Base-by-base conservation (phyloP, 2,113 vertebrate species). In the Pomatorhinus ruficollis region DNA sequence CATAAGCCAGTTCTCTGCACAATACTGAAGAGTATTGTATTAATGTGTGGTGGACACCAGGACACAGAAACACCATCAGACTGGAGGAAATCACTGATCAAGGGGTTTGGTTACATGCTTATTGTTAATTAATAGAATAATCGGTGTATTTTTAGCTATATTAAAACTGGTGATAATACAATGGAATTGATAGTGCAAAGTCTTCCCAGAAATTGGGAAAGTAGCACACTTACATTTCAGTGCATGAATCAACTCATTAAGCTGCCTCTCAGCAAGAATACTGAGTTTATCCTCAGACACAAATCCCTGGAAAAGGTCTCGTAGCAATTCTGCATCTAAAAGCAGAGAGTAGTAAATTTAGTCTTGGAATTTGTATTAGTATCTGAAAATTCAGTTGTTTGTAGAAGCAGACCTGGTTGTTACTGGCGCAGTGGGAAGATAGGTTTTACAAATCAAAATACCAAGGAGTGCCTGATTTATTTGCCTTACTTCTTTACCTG, bases 321-420 rank as follows among this genome's bases (percentile, higher is more conserved):
- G 98, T 63, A 99, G 98, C 89, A 99, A 97, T 75, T 96, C 97
- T 72, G 94, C 96, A 97, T 99, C 99, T 99, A 97, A 81, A 97
- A 49, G 50, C 59, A 89, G 44, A 95, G 56, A 96, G 74, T 22
- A 93, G 89, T 82, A 77, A 59, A 53, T 70, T 84, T 87, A 90
- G 86, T 80, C 86, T 22, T 64, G n/a, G 49, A 75, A 71, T 40
- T 83, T 66, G 8, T 72, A 49, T 49, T 25, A 35, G 6, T 28
- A 50, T 83, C 68, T 66, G 61, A 91, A 83, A 76, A 83, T 59
- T 23, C 17, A n/a, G n/a, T 0, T 69, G 23, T 53, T 78, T 61
- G 40, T 35, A 89, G 33, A 87, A 87, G 49, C 22, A 70, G 47
- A 69, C 12, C 6, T 30, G 5, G 15, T 69, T 71, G 24, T 50